Base-by-base conservation (phyloP, 64 coral and sea anemone species). In the Platygyra sinensis region DNA sequence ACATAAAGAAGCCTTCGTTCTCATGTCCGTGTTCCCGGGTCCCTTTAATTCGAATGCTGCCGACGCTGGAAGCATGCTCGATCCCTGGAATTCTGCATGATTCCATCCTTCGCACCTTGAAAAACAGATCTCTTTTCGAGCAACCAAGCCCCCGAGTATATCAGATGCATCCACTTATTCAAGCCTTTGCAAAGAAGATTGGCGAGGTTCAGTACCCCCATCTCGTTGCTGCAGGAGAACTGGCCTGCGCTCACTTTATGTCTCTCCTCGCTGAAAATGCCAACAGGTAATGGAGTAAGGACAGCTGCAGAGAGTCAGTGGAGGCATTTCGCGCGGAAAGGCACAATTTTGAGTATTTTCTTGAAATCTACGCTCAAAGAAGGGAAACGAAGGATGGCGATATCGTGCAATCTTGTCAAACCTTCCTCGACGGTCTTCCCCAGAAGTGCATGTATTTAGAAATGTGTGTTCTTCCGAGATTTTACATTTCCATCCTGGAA, bases 21-120 rank as follows among this genome's bases (percentile, higher is more conserved):
- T 52, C 6, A 2, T 89, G 67, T 94, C 92, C 24, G 36, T 89
- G 22, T 89, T 94, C 13, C 80, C n/a, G 13, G 87, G 79, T 17
- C 25, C 87, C 36, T 94, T 94, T 89, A 38, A 82, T 19, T 36
- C 49, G 25, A 27, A 74, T 67, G 78, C 69, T 20, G 92, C 86
- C 8, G 63, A 46, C 2, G 39, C 39, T 46, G 61, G n/a, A 25
- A 28, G 83, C 71, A 16, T 86, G 63, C 38, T 65, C 33, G 5
- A 22, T 42, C 31, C 24, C 39, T 72, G 83, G 71, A 27, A 72
- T 17, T 72, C 83, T 28, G 83, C 71, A 64, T 3, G 49, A 5
- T 46, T 46, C 39, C 39, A 46, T 46, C 39, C 39, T 46, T 46
- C 39, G 39, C 39, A 4, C 39, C 39, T 8, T 86, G 22, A 72